Percentiles rank a stretch among this genome's conserved stretches.
phyloP scores from a whole-genome alignment of 2,113 vertebrate species.

The Ceyx margarethae region DNA sequence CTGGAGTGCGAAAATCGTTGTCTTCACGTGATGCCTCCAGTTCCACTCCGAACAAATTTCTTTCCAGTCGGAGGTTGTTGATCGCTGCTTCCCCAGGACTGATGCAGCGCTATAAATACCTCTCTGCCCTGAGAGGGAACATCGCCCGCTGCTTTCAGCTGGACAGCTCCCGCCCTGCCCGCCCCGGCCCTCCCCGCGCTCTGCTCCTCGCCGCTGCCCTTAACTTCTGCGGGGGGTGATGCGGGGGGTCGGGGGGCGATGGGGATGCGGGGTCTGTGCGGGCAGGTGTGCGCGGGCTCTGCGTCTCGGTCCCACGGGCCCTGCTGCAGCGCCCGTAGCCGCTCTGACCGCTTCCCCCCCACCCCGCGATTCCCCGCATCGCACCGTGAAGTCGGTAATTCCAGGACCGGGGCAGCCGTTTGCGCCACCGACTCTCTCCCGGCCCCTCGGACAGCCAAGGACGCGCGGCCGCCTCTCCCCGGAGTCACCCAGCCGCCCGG shows the following conservation, averaged over 20 bases:
- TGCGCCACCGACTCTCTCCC: not conserved
- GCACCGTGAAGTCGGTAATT: not conserved
- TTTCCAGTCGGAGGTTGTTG: not conserved
- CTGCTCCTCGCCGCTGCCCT: not conserved
- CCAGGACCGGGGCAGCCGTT: not conserved
- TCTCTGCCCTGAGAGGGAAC: not conserved
- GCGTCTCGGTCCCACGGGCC: not conserved
- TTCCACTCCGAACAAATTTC: not conserved
- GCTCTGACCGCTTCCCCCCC: not conserved
- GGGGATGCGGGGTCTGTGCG: not conserved
- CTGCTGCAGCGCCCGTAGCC: conserved; percentile 23
- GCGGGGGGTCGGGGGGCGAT: not conserved
- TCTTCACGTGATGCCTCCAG: not conserved
- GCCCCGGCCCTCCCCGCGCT: not conserved
- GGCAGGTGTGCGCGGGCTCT: not conserved
- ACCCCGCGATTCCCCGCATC: not conserved
- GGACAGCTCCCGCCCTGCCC: not conserved
- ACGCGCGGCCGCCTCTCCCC: not conserved
- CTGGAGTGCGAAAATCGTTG: not conserved
- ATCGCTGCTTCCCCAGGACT: not conserved
- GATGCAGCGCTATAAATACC: not conserved
- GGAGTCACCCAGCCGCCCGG: not conserved
- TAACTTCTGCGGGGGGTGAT: not conserved
- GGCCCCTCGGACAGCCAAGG: not conserved
- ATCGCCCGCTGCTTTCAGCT: not conserved